Conservation (phyloP, 2,797 vertebrate species). For the Todus mexicanus region DNA sequence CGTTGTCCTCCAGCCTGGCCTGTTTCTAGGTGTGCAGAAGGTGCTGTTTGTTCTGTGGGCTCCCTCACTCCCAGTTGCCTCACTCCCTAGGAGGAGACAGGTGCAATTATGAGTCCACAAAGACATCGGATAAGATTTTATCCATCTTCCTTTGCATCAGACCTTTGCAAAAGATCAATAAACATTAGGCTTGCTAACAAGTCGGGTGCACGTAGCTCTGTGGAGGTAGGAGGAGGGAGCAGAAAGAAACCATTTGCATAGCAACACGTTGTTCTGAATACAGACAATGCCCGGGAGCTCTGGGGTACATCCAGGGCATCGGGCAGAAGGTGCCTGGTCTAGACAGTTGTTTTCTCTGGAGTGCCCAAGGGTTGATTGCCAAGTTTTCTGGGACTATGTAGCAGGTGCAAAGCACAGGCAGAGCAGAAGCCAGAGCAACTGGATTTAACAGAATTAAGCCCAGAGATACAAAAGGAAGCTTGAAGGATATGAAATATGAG, state of each 20-base stretch:
- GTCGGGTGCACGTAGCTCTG: fast-evolving
- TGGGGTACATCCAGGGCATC: background rate
- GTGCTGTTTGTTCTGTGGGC: background rate
- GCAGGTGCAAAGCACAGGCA: conserved; percentile 12
- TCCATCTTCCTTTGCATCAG: background rate
- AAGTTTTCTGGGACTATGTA: background rate
- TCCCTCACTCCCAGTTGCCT: background rate
- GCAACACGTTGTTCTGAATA: background rate
- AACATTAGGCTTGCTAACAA: background rate
- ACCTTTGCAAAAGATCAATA: background rate
- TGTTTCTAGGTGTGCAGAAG: background rate
- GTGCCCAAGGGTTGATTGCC: background rate
- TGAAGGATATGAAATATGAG: background rate
- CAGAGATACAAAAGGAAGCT: background rate
- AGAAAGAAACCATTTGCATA: background rate
- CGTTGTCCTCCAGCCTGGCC: background rate
- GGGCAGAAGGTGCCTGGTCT: conserved; percentile 10
- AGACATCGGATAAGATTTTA: background rate
- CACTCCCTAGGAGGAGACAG: background rate
- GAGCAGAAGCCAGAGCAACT: background rate
- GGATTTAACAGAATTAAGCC: background rate
- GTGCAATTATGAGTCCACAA: background rate
- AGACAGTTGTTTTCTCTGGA: conserved; percentile 40
- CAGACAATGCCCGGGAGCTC: background rate
- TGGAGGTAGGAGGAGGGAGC: background rate